phyloP scores from a whole-genome alignment of 2,888 invertebrate genomes.

The Melitaea athalia region DNA sequence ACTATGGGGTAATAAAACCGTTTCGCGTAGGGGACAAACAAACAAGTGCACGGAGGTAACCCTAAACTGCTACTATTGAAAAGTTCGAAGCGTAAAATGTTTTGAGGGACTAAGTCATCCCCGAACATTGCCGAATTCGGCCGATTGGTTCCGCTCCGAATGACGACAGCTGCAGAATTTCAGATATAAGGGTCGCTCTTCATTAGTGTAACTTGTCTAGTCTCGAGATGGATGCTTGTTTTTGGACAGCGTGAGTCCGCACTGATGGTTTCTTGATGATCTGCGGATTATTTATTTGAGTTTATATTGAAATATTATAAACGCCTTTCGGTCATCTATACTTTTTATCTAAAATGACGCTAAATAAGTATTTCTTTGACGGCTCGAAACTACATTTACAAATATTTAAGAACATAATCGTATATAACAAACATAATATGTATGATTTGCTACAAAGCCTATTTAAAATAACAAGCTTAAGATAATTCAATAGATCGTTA shows the following conservation, averaged over 20 bases:
- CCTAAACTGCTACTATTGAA: conserved; percentile 52
- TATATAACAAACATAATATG: too few species aligned
- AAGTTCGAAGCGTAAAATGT: conserved; percentile 53
- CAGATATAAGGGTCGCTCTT: conserved; percentile 77
- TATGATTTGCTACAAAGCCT: too few species aligned
- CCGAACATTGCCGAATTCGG: conserved; percentile 60
- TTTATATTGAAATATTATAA: conserved; percentile 1
- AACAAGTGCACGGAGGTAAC: conserved; percentile 76
- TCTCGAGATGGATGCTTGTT: conserved; percentile 80
- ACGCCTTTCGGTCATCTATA: not conserved
- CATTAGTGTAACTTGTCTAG: conserved; percentile 80
- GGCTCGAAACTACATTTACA: too few species aligned
- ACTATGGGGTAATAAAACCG: conserved; percentile 78
- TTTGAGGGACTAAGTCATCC: conserved; percentile 57
- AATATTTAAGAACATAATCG: too few species aligned
- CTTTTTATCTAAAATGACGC: not conserved
- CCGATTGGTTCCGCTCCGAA: conserved; percentile 79
- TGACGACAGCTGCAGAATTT: conserved; percentile 79
- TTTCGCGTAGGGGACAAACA: conserved; percentile 76
- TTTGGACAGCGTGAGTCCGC: conserved; percentile 68
- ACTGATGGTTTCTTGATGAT: conserved; percentile 76
- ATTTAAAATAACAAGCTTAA: too few species aligned
- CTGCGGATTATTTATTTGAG: conserved; percentile 50
- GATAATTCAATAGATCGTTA: too few species aligned
- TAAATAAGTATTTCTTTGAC: not conserved